Evolutionary conservation across 64 coral and sea anemone species (phyloP).

Genomic region (Montipora efflorescens): DNA sequence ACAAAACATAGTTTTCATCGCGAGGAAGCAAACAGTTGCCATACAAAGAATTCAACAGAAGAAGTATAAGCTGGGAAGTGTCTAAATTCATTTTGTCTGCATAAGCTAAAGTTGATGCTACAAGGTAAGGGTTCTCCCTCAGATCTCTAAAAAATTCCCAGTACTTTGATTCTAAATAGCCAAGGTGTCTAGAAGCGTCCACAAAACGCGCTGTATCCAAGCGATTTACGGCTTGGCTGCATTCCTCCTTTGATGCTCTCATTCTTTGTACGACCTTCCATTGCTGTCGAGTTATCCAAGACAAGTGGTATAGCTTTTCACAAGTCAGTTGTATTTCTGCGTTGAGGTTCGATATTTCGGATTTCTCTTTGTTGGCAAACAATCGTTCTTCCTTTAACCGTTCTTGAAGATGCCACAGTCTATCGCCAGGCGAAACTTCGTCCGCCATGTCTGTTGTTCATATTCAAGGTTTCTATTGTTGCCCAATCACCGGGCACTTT

Average conservation of each 20-base stretch:
- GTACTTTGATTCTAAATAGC: conserved; percentile 93
- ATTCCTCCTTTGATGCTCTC: conserved; percentile 82
- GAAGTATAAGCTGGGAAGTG: conserved; percentile 77
- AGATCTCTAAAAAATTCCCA: conserved; percentile 93
- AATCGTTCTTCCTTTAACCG: conserved; percentile 87
- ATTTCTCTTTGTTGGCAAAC: conserved; percentile 93
- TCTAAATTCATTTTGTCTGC: conserved; percentile 88
- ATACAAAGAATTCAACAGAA: conserved; percentile 90
- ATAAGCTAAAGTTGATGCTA: conserved; percentile 88
- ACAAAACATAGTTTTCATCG: conserved; percentile 86
- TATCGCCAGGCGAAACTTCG: conserved; percentile 6
- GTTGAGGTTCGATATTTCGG: conserved; percentile 75
- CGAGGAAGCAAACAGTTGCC: conserved; percentile 90
- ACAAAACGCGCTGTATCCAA: conserved; percentile 87
- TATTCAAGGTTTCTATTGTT: background rate
- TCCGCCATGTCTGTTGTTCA: conserved; percentile 79
- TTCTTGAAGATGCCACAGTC: conserved; percentile 85
- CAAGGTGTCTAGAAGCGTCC: conserved; percentile 84
- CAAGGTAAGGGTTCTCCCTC: conserved; percentile 79
- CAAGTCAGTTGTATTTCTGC: conserved; percentile 82
- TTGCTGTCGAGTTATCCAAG: conserved; percentile 93
- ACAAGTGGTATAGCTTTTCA: conserved; percentile 91
- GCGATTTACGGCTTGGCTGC: conserved; percentile 79
- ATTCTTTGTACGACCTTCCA: conserved; percentile 88
- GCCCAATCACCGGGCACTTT: background rate